phyloP scores from a whole-genome alignment of 2,888 invertebrate genomes.

The Campoletis raptor region DNA sequence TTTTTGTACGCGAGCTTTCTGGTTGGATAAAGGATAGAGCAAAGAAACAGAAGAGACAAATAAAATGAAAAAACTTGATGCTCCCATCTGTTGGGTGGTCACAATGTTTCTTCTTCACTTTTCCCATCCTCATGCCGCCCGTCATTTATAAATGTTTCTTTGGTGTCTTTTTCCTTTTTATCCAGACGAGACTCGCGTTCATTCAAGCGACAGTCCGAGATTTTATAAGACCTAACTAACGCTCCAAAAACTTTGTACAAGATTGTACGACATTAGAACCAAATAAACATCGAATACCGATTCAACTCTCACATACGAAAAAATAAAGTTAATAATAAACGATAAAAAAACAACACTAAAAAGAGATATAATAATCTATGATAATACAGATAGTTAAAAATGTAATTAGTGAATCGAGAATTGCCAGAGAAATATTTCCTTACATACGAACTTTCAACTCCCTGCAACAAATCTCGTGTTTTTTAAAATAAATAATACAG shows the following conservation, averaged over 20 bases:
- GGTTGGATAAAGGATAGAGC: not conserved
- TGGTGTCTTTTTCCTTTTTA: not conserved
- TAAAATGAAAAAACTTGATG: constrained; percentile 15
- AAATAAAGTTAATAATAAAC: not conserved
- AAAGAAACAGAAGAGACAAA: not conserved
- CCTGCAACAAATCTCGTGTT: not conserved
- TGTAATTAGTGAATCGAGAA: not conserved
- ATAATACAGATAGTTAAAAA: not conserved
- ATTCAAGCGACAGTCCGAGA: constrained; percentile 8
- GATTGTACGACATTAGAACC: not conserved
- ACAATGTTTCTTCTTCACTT: constrained; percentile 1
- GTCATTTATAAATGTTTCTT: constrained; percentile 8
- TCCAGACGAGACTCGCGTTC: not conserved
- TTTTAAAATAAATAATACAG: not conserved
- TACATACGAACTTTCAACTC: not conserved
- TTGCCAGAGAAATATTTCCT: not conserved
- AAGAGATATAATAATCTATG: not conserved
- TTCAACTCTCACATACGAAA: not conserved
- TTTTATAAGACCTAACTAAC: not conserved
- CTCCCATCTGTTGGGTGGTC: not conserved
- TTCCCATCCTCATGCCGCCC: not conserved
- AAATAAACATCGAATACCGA: not conserved
- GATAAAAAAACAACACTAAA: too few relatives aligned
- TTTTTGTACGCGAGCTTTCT: not conserved
- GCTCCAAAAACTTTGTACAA: not conserved